Evolutionary conservation across 1,140 invertebrate genomes (phyloP), one percentile per base, ranked within the genome.

Genomic region (Calephelis virginiensis): DNA sequence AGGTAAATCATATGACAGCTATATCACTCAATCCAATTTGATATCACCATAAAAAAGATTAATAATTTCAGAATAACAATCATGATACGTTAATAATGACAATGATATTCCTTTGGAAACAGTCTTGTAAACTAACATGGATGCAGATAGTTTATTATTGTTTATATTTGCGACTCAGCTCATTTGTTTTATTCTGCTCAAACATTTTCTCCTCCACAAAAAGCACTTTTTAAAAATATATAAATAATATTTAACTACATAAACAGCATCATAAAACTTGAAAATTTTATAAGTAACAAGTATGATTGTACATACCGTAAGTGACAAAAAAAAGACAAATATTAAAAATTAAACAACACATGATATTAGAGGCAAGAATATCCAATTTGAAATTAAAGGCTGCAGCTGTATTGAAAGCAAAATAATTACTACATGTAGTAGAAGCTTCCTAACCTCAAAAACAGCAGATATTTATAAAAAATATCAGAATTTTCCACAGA

Each of bases 361-460:
- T 12, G 17, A 28, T 56, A 2, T 14, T 11, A 7, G 28, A 28
- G 6, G 17, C 17, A 37, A 56, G 28, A 56, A 28, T 37, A 5
- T 11, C 17, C 14, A 37, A 28, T 56, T 6, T 56, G 5, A 10
- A 12, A 14, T 9, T 6, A 37, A 37, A 56, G 6, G 3, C 13
- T 56, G 14, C 1, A 56, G 50, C 11, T 6, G 17, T 56, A 37
- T 11, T 11, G 5, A 12, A 6, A 56, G 50, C 37, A 6, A 12
- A 56, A 56, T 5, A 14, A 37, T 5, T 11, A 6, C 12, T 37
- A 56, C 9, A 37, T 28, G 9, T 56, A 7, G 5, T 12, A 6
- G 12, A 56, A 28, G 53, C 9, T 12, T 56, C 5, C 37, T 56
- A 56, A 56, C 53, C 53, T 56, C 14, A 56, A 56, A 14, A 56